Conservation (phyloP, 2,113 vertebrate species). For the Eublepharis macularius region DNA sequence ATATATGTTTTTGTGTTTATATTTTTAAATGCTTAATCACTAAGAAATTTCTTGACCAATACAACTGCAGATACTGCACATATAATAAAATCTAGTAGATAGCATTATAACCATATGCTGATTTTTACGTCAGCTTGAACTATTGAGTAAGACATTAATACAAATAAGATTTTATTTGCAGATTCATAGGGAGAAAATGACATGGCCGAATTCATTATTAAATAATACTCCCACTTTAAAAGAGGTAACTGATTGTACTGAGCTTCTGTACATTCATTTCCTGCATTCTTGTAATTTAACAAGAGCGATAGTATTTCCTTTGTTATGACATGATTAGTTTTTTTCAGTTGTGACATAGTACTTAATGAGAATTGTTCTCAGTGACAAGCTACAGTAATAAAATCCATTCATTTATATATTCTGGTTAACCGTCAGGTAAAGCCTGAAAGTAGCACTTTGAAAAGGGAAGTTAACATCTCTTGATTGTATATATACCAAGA, state of each 20-base stretch:
- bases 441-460: neutral
- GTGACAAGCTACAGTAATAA: neutral
- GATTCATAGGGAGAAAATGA: conserved; percentile 26
- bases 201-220: conserved; percentile 3
- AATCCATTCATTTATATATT: conserved; percentile 21
- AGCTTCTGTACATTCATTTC: conserved; percentile 30
- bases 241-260: conserved; percentile 7
- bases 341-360: neutral
- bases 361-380: conserved; percentile 6
- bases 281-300: conserved; percentile 47
- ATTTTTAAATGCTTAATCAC: neutral
- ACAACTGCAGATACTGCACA: conserved; percentile 5
- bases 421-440: neutral
- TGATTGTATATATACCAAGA: neutral
- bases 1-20: no score
- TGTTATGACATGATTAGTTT: conserved; percentile 5
- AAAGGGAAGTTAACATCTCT: neutral
- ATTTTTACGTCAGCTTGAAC: neutral
- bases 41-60: neutral
- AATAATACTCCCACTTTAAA: conserved; percentile 26
- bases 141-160: conserved; percentile 32
- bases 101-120: neutral
- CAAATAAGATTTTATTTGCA: neutral
- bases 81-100: neutral
- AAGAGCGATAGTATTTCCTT: conserved; percentile 7